phyloP scores from a whole-genome alignment of 1,140 invertebrate species.

The Cyclina sinensis region DNA sequence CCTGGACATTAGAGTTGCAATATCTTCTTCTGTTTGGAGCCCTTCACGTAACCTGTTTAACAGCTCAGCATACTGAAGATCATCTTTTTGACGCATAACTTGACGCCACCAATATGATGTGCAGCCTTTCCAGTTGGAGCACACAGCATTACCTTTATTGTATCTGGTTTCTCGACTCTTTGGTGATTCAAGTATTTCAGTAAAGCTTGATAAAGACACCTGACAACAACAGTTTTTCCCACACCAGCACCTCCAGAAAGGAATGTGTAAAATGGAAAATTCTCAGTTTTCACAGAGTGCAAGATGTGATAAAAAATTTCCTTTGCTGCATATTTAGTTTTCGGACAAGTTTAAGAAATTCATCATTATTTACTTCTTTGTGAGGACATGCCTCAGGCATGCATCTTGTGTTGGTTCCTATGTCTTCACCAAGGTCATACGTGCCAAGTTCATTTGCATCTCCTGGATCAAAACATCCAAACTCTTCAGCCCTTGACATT shows the following conservation, averaged over 20 bases:
- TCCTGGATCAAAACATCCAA: conserved; percentile 66
- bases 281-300: conserved; percentile 18
- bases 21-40: conserved; percentile 68
- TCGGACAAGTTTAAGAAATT: conserved; percentile 38
- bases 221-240: conserved; percentile 13
- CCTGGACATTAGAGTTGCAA: conserved; percentile 46
- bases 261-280: conserved; percentile 9
- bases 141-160: conserved; percentile 50
- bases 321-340: conserved; percentile 62
- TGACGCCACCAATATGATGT: conserved; percentile 64
- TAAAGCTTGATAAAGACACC: neutral
- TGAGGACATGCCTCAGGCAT: neutral
- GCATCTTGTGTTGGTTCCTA: conserved; percentile 18
- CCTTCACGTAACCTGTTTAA: conserved; percentile 73
- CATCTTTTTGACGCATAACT: conserved; percentile 73
- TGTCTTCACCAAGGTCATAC: conserved; percentile 68
- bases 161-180: neutral
- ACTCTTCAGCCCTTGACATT: neutral
- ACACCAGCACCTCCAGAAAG: conserved; percentile 31
- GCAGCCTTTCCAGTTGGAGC: conserved; percentile 73
- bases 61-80: conserved; percentile 67
- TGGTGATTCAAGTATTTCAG: conserved; percentile 35
- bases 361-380: conserved; percentile 48
- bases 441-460: no score
- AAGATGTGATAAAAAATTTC: conserved; percentile 28